phyloP scores from a whole-genome alignment of 2,888 invertebrate species.

The Schizaphis graminum region DNA sequence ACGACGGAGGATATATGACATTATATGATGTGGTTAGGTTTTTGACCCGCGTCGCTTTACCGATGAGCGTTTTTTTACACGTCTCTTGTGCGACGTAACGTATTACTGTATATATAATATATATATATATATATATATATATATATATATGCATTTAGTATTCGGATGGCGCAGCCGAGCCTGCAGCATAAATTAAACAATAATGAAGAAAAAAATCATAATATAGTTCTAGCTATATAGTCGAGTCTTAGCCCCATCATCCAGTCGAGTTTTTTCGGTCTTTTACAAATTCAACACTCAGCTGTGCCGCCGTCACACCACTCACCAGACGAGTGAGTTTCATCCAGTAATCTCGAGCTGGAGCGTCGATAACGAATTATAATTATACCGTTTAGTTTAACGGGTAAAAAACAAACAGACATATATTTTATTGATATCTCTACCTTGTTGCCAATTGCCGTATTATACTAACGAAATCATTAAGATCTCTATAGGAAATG shows the following conservation, averaged over 20 bases:
- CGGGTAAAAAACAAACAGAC: too few species aligned
- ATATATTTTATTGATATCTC: not conserved
- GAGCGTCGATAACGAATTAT: constrained; percentile 5
- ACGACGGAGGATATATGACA: not conserved
- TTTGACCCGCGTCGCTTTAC: constrained; percentile 49
- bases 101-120: not conserved
- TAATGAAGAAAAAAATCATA: constrained; percentile 1
- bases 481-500: not conserved
- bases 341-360: not conserved
- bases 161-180: constrained; percentile 14
- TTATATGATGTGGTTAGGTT: constrained; percentile 25
- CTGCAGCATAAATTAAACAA: constrained; percentile 37
- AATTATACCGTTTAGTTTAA: constrained; percentile 15
- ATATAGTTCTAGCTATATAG: not conserved
- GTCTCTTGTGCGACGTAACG: not conserved
- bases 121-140: too few species aligned
- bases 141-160: not conserved
- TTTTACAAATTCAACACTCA: constrained; percentile 18
- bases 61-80: constrained; percentile 13
- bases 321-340: not conserved
- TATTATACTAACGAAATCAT: not conserved
- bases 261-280: constrained; percentile 4
- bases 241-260: not conserved
- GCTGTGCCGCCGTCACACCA: not conserved
- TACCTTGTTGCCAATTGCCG: not conserved